phyloP scores from a whole-genome alignment of 2,113 vertebrate genomes.

The Eubucco bourcierii region DNA sequence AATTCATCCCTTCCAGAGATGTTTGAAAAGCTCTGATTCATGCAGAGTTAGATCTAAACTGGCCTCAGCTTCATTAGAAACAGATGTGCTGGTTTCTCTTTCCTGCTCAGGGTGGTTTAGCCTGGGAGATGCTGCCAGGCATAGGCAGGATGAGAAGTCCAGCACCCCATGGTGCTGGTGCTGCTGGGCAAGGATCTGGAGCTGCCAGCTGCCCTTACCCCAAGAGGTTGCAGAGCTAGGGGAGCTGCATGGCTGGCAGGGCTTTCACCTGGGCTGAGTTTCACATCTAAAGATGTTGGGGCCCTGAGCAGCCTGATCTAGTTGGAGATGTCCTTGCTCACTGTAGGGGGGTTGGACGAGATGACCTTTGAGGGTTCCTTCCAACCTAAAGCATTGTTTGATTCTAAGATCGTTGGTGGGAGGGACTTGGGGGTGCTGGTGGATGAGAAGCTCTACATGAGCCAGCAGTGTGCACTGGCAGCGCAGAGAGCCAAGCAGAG shows the following conservation, averaged over 20 bases:
- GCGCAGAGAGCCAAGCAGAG: too few relatives aligned
- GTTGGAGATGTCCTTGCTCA: too few relatives aligned
- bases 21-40: not conserved
- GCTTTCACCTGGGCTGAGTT: not conserved
- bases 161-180: not conserved
- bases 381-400: too few relatives aligned
- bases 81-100: not conserved
- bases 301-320: too few relatives aligned
- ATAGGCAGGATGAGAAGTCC: not conserved
- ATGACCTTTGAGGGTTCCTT: too few relatives aligned
- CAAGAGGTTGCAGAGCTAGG: not conserved
- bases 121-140: not conserved
- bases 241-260: accelerated
- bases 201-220: not conserved
- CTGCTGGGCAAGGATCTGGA: not conserved
- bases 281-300: not conserved
- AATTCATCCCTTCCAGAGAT: not conserved
- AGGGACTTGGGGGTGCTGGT: too few relatives aligned
- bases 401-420: too few relatives aligned
- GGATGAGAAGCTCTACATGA: too few relatives aligned
- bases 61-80: not conserved
- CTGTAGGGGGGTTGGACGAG: too few relatives aligned
- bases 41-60: not conserved
- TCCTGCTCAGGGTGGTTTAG: not conserved
- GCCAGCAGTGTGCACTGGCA: too few relatives aligned